Evolutionary conservation across 2,113 vertebrate genomes (phyloP).

Genomic region (Galeopterus variegatus): DNA sequence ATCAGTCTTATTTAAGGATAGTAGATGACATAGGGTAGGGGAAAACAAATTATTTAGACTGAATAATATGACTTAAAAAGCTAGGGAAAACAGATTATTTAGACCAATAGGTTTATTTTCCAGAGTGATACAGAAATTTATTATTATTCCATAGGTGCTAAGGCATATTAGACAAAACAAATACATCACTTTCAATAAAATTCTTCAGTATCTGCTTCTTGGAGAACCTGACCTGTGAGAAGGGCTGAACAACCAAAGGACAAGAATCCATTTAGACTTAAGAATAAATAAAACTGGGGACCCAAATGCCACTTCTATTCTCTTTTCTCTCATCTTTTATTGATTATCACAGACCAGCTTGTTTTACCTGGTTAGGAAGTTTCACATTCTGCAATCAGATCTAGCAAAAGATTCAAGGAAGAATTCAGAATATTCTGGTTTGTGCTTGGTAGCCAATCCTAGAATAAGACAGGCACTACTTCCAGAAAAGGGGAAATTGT

Average conservation of each 20-base stretch:
- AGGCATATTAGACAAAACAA: not conserved
- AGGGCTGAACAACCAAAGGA: not conserved
- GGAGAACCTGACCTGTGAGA: not conserved
- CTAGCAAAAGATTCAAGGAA: slow-evolving; percentile 8
- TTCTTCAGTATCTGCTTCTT: not conserved
- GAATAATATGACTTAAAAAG: not conserved
- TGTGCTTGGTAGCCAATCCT: not conserved
- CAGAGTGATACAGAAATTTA: slow-evolving; percentile 1
- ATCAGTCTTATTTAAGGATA: slow-evolving; percentile 33
- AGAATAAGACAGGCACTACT: not conserved
- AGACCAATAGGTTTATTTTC: not conserved
- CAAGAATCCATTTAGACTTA: slow-evolving; percentile 24
- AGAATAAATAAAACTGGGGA: not conserved
- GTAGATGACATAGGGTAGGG: not conserved
- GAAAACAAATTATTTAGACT: slow-evolving; percentile 14
- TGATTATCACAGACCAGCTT: slow-evolving; percentile 21
- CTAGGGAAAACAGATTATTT: not conserved
- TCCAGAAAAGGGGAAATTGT: not conserved
- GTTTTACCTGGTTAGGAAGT: slow-evolving; percentile 33
- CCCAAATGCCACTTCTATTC: not conserved
- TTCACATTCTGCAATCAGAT: not conserved
- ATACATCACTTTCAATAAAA: not conserved
- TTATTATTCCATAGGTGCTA: slow-evolving; percentile 26
- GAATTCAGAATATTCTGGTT: slow-evolving; percentile 14
- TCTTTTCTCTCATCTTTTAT: not conserved